phyloP scores from a whole-genome alignment of 2,797 vertebrate species.

The Pangasius larnaudii region DNA sequence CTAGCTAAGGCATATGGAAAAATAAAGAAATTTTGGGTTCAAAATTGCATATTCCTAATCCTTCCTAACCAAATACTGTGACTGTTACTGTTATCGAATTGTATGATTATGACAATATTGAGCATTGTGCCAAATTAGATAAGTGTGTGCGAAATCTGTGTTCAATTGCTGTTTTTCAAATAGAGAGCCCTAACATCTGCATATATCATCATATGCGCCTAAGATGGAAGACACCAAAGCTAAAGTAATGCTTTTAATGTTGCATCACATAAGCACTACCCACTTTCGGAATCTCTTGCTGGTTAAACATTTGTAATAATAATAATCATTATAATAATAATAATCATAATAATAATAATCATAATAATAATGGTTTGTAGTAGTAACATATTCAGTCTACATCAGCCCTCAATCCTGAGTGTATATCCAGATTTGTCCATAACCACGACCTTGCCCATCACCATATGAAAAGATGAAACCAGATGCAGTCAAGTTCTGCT shows the following conservation, averaged over 20 bases:
- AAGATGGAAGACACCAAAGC: neutral
- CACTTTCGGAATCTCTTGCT: neutral
- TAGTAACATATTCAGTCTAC: neutral
- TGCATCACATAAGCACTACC: neutral
- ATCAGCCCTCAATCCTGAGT: neutral
- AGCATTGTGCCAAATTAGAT: neutral
- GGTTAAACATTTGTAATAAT: neutral
- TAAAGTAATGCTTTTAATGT: neutral
- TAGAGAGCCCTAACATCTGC: neutral
- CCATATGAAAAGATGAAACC: neutral
- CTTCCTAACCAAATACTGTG: neutral
- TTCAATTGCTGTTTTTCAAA: neutral
- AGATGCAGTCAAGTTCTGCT: slow-evolving; percentile 31
- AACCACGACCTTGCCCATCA: neutral
- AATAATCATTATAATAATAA: neutral
- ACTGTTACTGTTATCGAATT: neutral
- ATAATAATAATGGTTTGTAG: neutral
- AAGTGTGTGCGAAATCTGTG: neutral
- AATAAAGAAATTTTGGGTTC: neutral
- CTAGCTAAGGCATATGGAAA: neutral
- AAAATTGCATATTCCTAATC: neutral
- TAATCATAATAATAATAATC: neutral
- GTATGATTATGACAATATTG: neutral
- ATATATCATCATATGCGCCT: neutral
- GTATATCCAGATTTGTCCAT: neutral